phyloP scores from a whole-genome alignment of 1,140 invertebrate genomes.

The Drosophila pandora region DNA sequence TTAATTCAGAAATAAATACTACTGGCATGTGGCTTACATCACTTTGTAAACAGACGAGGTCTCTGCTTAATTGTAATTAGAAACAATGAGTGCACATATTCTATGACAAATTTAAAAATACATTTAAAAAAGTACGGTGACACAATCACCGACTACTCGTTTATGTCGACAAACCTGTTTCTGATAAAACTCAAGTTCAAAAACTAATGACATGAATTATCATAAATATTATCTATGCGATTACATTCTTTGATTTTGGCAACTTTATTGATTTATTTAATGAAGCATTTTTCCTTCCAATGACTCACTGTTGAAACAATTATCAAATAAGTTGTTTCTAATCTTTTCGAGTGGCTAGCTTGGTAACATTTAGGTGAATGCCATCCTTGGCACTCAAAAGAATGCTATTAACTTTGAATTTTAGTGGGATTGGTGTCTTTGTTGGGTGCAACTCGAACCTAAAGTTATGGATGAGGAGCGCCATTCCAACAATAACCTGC shows the following conservation, averaged over 20 bases:
- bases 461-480: slow-evolving; percentile 72
- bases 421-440: slow-evolving; percentile 50
- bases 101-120: not conserved
- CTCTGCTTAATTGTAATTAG: not conserved
- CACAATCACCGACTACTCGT: not conserved
- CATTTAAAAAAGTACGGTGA: not conserved
- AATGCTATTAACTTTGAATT: slow-evolving; percentile 30
- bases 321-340: not conserved
- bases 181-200: not conserved
- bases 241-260: not conserved
- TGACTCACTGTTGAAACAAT: not conserved
- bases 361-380: slow-evolving; percentile 51
- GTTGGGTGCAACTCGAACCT: slow-evolving; percentile 57
- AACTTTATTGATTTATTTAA: not conserved
- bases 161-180: not conserved
- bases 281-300: not conserved
- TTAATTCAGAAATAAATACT: not conserved
- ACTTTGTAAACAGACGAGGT: not conserved
- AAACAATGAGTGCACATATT: not conserved
- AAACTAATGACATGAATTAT: not conserved
- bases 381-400: slow-evolving; percentile 50
- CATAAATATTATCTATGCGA: not conserved
- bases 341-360: slow-evolving; percentile 2
- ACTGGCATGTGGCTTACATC: not conserved
- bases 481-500: slow-evolving; percentile 86